phyloP scores from a whole-genome alignment of 2,888 invertebrate genomes.

The Epinotia bilunana region DNA sequence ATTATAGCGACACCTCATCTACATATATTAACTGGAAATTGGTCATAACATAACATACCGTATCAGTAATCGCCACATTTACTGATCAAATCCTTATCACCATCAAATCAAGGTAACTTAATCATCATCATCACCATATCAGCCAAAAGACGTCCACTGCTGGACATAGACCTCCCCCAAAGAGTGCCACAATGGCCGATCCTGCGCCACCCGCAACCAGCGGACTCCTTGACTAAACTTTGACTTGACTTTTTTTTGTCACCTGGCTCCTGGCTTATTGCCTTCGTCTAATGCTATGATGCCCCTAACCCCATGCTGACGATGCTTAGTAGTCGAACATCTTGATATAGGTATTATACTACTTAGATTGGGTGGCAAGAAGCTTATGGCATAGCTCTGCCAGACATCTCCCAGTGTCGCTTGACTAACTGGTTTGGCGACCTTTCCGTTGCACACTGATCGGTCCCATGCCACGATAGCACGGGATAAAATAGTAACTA shows the following conservation, averaged over 20 bases:
- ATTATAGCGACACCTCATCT: constrained; percentile 5
- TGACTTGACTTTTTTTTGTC: too few species aligned
- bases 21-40: constrained; percentile 15
- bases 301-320: background rate
- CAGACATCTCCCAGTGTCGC: constrained; percentile 67
- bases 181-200: too few species aligned
- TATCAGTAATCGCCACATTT: background rate
- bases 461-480: constrained; percentile 55
- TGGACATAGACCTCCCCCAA: too few species aligned
- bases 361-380: constrained; percentile 42
- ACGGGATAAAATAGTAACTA: background rate
- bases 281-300: background rate
- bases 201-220: too few species aligned
- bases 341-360: background rate
- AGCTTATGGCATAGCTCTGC: constrained; percentile 51
- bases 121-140: background rate
- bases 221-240: background rate
- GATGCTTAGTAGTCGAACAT: constrained; percentile 1
- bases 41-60: background rate
- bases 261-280: background rate
- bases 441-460: constrained; percentile 72
- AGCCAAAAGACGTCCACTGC: too few species aligned
- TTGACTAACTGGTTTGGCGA: constrained; percentile 79
- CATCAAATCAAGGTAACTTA: background rate
- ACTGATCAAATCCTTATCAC: background rate